Conservation (phyloP, 2,113 vertebrate species). For the Sapayoa aenigma region DNA sequence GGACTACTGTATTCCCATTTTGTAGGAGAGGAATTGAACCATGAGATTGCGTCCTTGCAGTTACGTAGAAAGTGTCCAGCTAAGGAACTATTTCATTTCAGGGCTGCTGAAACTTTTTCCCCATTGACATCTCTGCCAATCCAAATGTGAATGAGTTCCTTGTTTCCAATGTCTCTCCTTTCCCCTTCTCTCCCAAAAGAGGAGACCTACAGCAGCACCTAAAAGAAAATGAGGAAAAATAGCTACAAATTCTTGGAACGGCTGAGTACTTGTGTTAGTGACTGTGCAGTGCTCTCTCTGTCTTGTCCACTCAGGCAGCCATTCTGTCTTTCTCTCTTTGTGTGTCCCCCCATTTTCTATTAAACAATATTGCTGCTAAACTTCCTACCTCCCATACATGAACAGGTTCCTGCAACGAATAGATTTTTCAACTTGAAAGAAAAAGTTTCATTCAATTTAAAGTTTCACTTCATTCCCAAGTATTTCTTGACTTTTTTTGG, state of each 20-base stretch:
- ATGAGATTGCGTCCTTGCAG: background rate
- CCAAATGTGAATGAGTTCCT: background rate
- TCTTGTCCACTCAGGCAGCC: background rate
- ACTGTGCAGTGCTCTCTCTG: background rate
- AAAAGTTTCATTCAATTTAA: slow-evolving; percentile 23
- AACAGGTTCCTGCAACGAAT: background rate
- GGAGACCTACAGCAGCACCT: background rate
- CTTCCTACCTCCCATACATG: background rate
- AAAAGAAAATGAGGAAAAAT: background rate
- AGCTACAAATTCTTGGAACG: background rate
- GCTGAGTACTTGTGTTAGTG: background rate
- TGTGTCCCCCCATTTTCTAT: background rate
- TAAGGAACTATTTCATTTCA: background rate
- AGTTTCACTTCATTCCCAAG: slow-evolving; percentile 1
- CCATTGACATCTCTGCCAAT: background rate
- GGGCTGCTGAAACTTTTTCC: background rate
- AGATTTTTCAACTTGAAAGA: slow-evolving; percentile 45
- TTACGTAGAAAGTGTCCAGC: background rate
- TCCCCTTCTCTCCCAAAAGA: background rate
- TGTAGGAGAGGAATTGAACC: background rate
- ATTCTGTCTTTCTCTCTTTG: background rate
- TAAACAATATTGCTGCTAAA: background rate
- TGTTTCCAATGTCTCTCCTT: background rate
- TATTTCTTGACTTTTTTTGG: background rate
- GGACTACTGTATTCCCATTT: too few species aligned